Evolutionary conservation across 2,113 vertebrate species (phyloP).

Genomic region (Dicrurus megarhynchus): DNA sequence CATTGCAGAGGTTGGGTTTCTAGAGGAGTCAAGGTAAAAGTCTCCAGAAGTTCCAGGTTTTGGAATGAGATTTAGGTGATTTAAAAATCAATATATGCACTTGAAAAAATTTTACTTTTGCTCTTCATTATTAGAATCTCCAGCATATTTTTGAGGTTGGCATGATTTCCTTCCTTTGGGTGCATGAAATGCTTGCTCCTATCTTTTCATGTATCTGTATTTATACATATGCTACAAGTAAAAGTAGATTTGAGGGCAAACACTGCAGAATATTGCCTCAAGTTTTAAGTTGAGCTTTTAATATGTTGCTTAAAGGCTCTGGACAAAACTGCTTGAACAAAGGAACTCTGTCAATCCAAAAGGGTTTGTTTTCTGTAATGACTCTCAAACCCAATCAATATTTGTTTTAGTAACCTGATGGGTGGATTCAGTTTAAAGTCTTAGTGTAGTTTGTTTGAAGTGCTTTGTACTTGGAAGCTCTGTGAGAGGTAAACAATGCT

Average conservation of each 20-base stretch:
- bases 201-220: background rate
- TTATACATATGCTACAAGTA: background rate
- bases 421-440: conserved; percentile 54
- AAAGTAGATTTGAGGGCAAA: conserved; percentile 29
- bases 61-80: background rate
- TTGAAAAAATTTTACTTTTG: background rate
- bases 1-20: background rate
- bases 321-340: conserved; percentile 34
- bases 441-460: conserved; percentile 43
- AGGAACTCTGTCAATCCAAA: background rate
- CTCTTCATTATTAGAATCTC: background rate
- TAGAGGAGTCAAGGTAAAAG: background rate
- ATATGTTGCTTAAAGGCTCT: conserved; percentile 27
- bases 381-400: conserved; percentile 22
- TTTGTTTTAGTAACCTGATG: conserved; percentile 59
- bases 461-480: conserved; percentile 41
- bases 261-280: conserved; percentile 1
- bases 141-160: background rate
- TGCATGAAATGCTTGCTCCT: background rate
- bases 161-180: background rate
- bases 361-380: conserved; percentile 1
- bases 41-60: background rate
- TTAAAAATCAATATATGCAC: background rate
- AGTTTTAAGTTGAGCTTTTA: background rate
- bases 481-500: conserved; percentile 60